Evolutionary conservation across 2,113 vertebrate genomes (phyloP).

Genomic region (Sturnus vulgaris): DNA sequence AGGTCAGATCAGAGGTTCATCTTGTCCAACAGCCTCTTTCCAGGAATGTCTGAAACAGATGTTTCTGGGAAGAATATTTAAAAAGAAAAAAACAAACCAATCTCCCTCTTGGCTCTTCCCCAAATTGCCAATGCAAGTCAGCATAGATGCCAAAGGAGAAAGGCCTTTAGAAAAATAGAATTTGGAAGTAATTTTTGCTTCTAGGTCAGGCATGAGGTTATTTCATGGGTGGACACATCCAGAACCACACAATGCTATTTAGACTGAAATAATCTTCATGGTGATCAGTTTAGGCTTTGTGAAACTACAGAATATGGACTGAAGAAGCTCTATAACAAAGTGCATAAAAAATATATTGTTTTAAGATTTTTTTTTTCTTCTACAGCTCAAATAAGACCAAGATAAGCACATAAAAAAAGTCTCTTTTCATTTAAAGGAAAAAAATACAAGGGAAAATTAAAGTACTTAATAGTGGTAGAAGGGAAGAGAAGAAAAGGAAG

Average conservation of each 20-base stretch:
- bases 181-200: not conserved
- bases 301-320: not conserved
- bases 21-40: not conserved
- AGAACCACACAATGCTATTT: not conserved
- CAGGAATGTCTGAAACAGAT: not conserved
- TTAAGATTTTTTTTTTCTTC: not conserved
- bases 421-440: not conserved
- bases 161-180: not conserved
- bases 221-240: not conserved
- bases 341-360: fast-evolving
- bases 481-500: not conserved
- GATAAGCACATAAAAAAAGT: not conserved
- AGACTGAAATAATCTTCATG: not conserved
- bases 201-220: not conserved
- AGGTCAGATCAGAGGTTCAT: not conserved
- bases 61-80: not conserved
- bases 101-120: not conserved
- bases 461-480: not conserved
- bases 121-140: not conserved
- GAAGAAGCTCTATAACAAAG: not conserved
- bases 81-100: fast-evolving
- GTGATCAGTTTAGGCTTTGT: not conserved
- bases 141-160: not conserved
- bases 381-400: not conserved
- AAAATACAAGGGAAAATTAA: not conserved